Percentiles rank a stretch among this genome's conserved stretches.
Evolutionary conservation across 1,140 invertebrate genomes (phyloP).

Genomic region (Drosophila pectinifera): DNA sequence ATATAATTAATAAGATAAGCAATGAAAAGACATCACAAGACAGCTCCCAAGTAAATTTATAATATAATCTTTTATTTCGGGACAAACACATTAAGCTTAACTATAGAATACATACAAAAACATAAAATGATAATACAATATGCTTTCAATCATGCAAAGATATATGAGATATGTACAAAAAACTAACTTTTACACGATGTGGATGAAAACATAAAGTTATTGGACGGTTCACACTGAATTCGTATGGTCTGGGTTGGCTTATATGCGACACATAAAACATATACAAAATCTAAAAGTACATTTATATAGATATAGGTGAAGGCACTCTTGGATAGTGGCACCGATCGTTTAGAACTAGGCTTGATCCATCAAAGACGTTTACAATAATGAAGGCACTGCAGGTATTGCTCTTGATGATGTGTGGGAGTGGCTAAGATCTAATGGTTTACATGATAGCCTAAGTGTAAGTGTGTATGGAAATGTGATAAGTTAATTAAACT

Average conservation of each 20-base stretch:
- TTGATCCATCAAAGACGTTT: slow-evolving; percentile 21
- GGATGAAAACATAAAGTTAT: slow-evolving; percentile 76
- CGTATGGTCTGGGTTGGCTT: slow-evolving; percentile 67
- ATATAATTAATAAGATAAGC: too few species aligned
- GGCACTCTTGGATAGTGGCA: slow-evolving; percentile 45
- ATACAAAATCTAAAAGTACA: slow-evolving; percentile 37
- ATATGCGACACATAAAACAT: slow-evolving; percentile 72
- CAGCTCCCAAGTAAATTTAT: slow-evolving; percentile 3
- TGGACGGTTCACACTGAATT: slow-evolving; percentile 82
- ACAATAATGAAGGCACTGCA: slow-evolving; percentile 52
- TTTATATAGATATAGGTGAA: slow-evolving; percentile 11
- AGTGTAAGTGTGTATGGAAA: not conserved
- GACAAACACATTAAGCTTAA: slow-evolving; percentile 34
- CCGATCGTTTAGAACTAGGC: slow-evolving; percentile 24
- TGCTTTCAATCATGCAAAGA: slow-evolving; percentile 67
- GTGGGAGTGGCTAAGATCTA: slow-evolving; percentile 20
- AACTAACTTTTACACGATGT: slow-evolving; percentile 53
- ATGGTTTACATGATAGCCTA: slow-evolving; percentile 1
- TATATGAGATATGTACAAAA: slow-evolving; percentile 44
- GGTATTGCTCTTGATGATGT: slow-evolving; percentile 48
- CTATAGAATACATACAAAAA: slow-evolving; percentile 29
- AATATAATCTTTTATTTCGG: slow-evolving; percentile 26
- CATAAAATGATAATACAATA: slow-evolving; percentile 46
- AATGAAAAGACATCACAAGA: slow-evolving; percentile 4
- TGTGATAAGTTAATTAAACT: slow-evolving; percentile 3